Evolutionary conservation across 2,888 invertebrate genomes (phyloP).

Genomic region (Hermaeophaga mercurialis): DNA sequence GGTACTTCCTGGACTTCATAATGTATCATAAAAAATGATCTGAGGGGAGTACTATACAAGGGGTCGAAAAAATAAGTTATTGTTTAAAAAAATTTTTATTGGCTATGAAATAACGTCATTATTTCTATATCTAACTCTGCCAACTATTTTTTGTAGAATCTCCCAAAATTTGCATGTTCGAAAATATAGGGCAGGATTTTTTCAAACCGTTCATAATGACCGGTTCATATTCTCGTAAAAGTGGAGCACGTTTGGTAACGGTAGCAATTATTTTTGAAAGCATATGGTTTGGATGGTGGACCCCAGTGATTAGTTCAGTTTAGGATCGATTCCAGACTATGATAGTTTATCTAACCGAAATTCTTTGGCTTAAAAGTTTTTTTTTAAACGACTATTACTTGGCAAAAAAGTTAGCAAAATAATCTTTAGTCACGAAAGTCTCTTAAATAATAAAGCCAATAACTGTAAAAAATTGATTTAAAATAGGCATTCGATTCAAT

Average conservation of each 20-base stretch:
- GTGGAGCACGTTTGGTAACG: constrained; percentile 12
- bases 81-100: too few relatives aligned
- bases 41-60: too few relatives aligned
- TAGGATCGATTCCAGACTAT: constrained; percentile 2
- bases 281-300: constrained; percentile 19
- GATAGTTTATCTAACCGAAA: neutral
- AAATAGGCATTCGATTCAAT: too few relatives aligned
- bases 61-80: too few relatives aligned
- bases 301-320: constrained; percentile 22
- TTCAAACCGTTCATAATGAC: constrained; percentile 2
- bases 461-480: neutral
- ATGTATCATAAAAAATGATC: too few relatives aligned
- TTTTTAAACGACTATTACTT: neutral
- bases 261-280: constrained; percentile 31
- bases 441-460: too few relatives aligned
- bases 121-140: too few relatives aligned
- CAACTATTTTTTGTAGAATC: neutral
- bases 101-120: too few relatives aligned
- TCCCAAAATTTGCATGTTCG: constrained; percentile 14
- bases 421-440: neutral
- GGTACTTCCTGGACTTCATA: too few relatives aligned
- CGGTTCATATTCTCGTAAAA: constrained; percentile 13
- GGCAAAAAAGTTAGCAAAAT: neutral
- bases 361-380: neutral
- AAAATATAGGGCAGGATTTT: constrained; percentile 9